Evolutionary conservation across 2,797 vertebrate species (phyloP).

Genomic region (Pempheris klunzingeri): DNA sequence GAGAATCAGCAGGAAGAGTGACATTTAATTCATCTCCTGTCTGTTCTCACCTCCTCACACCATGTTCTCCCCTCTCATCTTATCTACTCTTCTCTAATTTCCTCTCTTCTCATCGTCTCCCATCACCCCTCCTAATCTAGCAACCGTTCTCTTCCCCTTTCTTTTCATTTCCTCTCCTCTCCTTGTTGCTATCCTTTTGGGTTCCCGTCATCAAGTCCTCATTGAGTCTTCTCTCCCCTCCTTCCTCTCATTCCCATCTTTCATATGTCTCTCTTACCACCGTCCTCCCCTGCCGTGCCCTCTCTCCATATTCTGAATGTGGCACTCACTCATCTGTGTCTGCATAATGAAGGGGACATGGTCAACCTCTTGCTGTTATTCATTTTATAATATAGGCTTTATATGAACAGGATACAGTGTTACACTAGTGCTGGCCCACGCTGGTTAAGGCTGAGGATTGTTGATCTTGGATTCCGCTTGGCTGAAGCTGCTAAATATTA

Average conservation of each 20-base stretch:
- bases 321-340: neutral
- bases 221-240: neutral
- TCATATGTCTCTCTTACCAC: neutral
- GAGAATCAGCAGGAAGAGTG: neutral
- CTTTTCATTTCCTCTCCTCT: conserved; percentile 52
- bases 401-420: neutral
- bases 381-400: neutral
- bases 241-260: neutral
- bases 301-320: neutral
- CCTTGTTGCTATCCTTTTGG: neutral
- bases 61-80: conserved; percentile 21
- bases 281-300: neutral
- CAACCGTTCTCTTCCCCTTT: neutral
- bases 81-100: conserved; percentile 48
- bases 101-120: conserved; percentile 35
- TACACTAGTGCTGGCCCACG: too few species aligned
- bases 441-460: too few species aligned
- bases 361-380: neutral
- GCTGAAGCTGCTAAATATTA: conserved; percentile 11
- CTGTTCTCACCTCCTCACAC: conserved; percentile 24
- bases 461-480: conserved; percentile 3
- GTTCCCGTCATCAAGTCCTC: conserved; percentile 13
- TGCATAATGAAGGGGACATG: neutral
- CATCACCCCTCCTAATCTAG: conserved; percentile 28
- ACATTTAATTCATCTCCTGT: conserved; percentile 24